Conservation (phyloP, 2,888 invertebrate species). For the Drosophila koepferae region DNA sequence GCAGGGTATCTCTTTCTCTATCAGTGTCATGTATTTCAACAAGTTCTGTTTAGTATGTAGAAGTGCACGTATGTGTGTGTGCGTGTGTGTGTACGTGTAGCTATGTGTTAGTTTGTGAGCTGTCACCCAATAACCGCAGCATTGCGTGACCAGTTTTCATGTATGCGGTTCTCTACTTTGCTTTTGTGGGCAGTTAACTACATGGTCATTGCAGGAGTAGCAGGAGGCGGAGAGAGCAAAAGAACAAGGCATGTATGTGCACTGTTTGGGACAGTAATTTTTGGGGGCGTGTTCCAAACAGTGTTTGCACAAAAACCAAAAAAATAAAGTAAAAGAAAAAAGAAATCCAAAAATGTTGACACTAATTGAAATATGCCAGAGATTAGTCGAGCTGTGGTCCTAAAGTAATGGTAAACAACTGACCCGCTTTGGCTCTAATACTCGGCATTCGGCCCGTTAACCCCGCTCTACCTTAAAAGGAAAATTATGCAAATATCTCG, state of each 20-base stretch:
- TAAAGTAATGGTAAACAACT: constrained; percentile 56
- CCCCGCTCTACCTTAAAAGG: constrained; percentile 36
- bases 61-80: constrained; percentile 6
- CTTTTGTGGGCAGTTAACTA: constrained; percentile 21
- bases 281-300: constrained; percentile 3
- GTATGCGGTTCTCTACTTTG: constrained; percentile 42
- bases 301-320: constrained; percentile 50
- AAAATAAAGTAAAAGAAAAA: no score
- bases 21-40: background rate
- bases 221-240: background rate
- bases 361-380: constrained; percentile 76
- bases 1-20: constrained; percentile 21
- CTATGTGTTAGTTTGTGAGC: constrained; percentile 39
- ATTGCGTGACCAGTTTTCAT: constrained; percentile 73
- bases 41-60: constrained; percentile 7
- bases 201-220: background rate
- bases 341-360: constrained; percentile 64
- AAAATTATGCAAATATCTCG: constrained; percentile 73
- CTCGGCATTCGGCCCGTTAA: background rate
- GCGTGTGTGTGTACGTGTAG: background rate
- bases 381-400: constrained; percentile 55
- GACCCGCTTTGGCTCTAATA: background rate
- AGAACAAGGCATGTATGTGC: background rate
- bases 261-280: constrained; percentile 15
- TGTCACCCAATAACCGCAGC: constrained; percentile 57